These are phyloP conservation scores for Archivesica marissinica DNA, from an alignment of 1,140 invertebrate genomes.

Conservation along the genomic window DNA sequence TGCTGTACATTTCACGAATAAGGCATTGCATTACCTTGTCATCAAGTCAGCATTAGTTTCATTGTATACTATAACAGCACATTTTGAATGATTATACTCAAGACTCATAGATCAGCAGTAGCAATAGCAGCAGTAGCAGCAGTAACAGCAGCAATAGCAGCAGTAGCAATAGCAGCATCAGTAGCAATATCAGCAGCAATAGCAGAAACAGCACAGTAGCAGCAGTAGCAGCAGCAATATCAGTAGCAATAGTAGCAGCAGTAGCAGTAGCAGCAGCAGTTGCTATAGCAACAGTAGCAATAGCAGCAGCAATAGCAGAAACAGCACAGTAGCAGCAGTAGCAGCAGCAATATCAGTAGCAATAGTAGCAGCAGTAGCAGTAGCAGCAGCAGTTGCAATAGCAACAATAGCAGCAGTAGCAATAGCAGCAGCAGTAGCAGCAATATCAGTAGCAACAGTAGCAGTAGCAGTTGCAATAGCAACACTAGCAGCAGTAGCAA, in stretches of 20 bases:
- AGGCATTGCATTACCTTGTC: too few species aligned
- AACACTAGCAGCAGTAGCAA: too few species aligned
- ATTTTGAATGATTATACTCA: too few species aligned
- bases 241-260: constrained; percentile 19
- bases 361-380: constrained; percentile 21
- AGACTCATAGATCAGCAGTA: background rate
- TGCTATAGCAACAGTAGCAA: background rate
- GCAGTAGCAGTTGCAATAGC: constrained; percentile 4
- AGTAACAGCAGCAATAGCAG: constrained; percentile 4
- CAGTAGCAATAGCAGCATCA: too few species aligned
- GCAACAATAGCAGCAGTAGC: background rate
- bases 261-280: constrained; percentile 27
- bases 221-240: constrained; percentile 1
- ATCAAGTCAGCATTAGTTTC: too few species aligned
- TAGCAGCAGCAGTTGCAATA: constrained; percentile 17
- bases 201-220: too few species aligned
- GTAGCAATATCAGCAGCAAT: too few species aligned
- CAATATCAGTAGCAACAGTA: background rate
- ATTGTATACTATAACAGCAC: too few species aligned
- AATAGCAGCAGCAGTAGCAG: constrained; percentile 22
- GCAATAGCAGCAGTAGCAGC: constrained; percentile 23
- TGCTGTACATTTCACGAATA: too few species aligned
- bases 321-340: too few species aligned
- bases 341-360: background rate
- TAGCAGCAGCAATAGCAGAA: constrained; percentile 8